Evolutionary conservation across 2,888 invertebrate species (phyloP), one percentile per base, ranked within the genome.

Genomic region (Gymnoscelis rufifasciata): DNA sequence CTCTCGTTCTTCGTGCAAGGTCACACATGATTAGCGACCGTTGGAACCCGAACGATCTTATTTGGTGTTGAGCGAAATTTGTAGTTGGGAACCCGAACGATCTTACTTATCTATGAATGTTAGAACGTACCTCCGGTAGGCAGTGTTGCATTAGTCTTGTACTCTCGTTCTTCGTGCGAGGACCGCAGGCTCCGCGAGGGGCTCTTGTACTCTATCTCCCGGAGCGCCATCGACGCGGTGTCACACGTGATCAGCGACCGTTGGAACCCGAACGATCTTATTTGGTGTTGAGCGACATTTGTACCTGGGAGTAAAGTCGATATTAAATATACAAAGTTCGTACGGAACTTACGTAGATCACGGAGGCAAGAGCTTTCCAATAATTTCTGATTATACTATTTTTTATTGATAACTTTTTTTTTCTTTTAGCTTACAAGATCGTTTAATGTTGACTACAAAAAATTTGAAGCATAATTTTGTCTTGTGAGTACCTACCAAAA

Each of bases 31-130:
- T 71, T 53, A 80, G 74, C 41, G 94, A 92, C 59, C 95, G 91
- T 69, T 93, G 94, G 66, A 94, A 84, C 24, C 93, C 93, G 61
- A 94, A 88, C 38, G 93, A 91, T 54, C 95, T 90, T 68, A 93
- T 93, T 70, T 93, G 93, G 91, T 86, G 86, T n/a, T 78, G 91
- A 86, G 74, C 87, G 71, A 67, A 78, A 72, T 90, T 88, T 51
- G 91, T 90, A 83, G 90, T 91, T 90, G 71, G 7, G 19, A 19
- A 19, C 19, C 3, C 19, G 2, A 19, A 5, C 2, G 19, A 19
- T 19, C 19, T 19, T 2, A 19, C 19, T 19, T 19, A 5, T 19
- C 19, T 19, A 19, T 19, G 19, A 19, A 3, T 30, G 4, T 26
- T 6, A 7, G n/a, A 10, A 71, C 80, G 67, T 66, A 89, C 88